Conservation (phyloP, 2,113 vertebrate genomes). For the Lethenteron reissneri region DNA sequence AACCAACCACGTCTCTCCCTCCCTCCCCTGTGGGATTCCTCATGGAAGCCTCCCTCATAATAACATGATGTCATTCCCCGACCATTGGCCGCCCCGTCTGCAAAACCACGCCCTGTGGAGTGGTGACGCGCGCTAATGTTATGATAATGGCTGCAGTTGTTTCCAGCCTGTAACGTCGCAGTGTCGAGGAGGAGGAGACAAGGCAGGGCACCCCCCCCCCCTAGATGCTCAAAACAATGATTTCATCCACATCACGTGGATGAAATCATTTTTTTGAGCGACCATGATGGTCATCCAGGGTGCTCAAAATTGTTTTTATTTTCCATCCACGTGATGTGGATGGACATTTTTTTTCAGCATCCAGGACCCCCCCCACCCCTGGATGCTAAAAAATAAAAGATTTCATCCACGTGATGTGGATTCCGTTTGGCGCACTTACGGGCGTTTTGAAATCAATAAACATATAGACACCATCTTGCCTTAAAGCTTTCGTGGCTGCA, state of each 20-base stretch:
- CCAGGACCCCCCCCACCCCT: no score
- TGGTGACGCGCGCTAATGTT: not conserved
- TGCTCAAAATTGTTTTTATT: not conserved
- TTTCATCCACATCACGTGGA: not conserved
- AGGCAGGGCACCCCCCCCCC: not conserved
- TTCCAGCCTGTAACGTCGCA: slow-evolving; percentile 5
- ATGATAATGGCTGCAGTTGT: slow-evolving; percentile 5
- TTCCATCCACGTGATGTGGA: no score
- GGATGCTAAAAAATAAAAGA: no score
- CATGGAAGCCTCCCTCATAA: not conserved
- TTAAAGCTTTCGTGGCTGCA: no score
- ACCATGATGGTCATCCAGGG: not conserved
- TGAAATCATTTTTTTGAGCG: not conserved
- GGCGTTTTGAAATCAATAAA: no score
- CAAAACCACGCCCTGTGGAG: not conserved
- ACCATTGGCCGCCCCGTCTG: slow-evolving; percentile 2
- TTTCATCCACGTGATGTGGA: no score
- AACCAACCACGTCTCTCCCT: no score
- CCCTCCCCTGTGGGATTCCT: not conserved
- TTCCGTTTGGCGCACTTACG: no score
- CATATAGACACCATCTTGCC: no score
- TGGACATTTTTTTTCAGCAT: no score
- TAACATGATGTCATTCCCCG: not conserved
- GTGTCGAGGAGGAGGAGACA: not conserved
- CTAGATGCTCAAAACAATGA: not conserved